Evolutionary conservation across 1,140 invertebrate species (phyloP).

Genomic region (Camponotus pennsylvanicus): DNA sequence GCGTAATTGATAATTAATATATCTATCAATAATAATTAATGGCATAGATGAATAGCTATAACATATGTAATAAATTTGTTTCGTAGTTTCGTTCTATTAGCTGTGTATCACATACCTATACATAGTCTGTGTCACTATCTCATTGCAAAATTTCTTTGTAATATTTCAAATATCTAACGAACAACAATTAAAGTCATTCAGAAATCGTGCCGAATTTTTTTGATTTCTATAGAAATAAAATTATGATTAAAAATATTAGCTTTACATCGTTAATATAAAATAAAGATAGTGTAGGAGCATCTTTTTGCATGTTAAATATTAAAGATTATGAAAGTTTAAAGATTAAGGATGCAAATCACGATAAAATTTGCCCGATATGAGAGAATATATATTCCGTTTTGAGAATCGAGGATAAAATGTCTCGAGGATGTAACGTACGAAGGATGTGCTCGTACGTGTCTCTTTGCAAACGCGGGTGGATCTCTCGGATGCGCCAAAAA

Average conservation of each 20-base stretch:
- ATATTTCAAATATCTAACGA: background rate
- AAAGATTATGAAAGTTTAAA: background rate
- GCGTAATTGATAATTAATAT: constrained; percentile 19
- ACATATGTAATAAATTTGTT: constrained; percentile 39
- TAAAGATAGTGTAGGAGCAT: background rate
- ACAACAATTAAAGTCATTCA: background rate
- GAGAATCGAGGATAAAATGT: constrained; percentile 45
- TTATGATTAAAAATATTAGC: background rate
- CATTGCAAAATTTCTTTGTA: background rate
- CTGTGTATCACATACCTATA: background rate
- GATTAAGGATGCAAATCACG: constrained; percentile 60
- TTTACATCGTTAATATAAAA: background rate
- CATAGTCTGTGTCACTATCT: too few relatives aligned
- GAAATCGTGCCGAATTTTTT: background rate
- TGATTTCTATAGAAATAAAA: background rate
- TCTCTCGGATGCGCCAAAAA: constrained; percentile 71
- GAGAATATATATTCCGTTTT: constrained; percentile 6
- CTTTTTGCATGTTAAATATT: constrained; percentile 3
- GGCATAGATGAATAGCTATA: background rate
- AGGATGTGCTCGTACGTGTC: constrained; percentile 63
- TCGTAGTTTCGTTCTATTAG: background rate
- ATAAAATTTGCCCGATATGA: constrained; percentile 57
- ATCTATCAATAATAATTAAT: constrained; percentile 46
- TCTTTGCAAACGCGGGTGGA: constrained; percentile 37
- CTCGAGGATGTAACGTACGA: constrained; percentile 60